These are phyloP conservation scores for Zygaena filipendulae DNA, from an alignment of 2,888 invertebrate genomes.

Conservation along the genomic window DNA sequence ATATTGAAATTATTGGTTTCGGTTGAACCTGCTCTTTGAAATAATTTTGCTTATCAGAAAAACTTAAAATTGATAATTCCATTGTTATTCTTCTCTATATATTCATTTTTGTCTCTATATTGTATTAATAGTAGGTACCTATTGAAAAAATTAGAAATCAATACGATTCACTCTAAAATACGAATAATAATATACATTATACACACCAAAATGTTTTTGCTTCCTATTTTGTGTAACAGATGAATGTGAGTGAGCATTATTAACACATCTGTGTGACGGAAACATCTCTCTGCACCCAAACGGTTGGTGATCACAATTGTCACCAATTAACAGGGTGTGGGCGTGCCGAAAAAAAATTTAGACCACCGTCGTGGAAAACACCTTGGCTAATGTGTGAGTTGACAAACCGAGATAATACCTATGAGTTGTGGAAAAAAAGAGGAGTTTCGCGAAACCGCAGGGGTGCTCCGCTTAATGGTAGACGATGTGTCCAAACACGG, in stretches of 20 bases:
- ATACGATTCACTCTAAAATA: no score
- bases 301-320: slow-evolving; percentile 57
- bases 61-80: no score
- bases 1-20: no score
- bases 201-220: no score
- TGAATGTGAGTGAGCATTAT: slow-evolving; percentile 22
- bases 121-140: no score
- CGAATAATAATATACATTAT: no score
- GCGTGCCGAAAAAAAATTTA: slow-evolving; percentile 41
- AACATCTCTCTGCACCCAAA: slow-evolving; percentile 56
- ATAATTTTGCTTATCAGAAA: no score
- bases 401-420: slow-evolving; percentile 53
- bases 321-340: slow-evolving; percentile 55
- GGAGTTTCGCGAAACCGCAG: slow-evolving; percentile 44
- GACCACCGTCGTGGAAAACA: slow-evolving; percentile 56
- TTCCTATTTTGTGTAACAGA: no score
- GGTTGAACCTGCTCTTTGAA: no score
- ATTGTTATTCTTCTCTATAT: no score
- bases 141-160: no score
- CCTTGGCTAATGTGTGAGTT: slow-evolving; percentile 63
- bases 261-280: slow-evolving; percentile 47
- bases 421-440: slow-evolving; percentile 30
- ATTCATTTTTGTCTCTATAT: no score
- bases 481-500: slow-evolving; percentile 49
- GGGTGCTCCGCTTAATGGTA: slow-evolving; percentile 40